Evolutionary conservation across 2,888 invertebrate species (phyloP).

Genomic region (Polyommatus icarus): DNA sequence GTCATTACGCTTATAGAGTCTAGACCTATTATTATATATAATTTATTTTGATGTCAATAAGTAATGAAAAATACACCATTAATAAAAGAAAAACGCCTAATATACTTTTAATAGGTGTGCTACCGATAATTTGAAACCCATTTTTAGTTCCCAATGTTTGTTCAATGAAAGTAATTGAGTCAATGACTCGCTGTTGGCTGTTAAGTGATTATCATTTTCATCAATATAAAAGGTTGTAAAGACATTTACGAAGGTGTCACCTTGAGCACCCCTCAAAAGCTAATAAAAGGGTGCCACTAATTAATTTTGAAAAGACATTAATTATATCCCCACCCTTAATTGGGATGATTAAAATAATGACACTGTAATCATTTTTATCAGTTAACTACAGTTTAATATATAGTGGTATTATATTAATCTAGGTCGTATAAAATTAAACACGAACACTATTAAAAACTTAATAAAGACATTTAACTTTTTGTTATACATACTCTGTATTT

Average conservation of each 20-base stretch:
- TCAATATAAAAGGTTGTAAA: constrained; percentile 16
- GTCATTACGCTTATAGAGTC: too few species aligned
- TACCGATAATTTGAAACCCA: constrained; percentile 1
- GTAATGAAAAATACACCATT: too few species aligned
- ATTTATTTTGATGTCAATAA: too few species aligned
- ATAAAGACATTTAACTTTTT: too few species aligned
- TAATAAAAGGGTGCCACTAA: constrained; percentile 12
- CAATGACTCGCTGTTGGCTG: not conserved
- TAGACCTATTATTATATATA: too few species aligned
- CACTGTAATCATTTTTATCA: not conserved
- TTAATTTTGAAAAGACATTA: not conserved
- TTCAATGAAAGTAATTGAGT: not conserved
- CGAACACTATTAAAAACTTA: too few species aligned
- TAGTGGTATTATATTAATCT: too few species aligned
- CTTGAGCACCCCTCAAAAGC: constrained; percentile 7
- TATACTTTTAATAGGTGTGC: not conserved
- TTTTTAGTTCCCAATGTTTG: not conserved
- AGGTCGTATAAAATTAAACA: too few species aligned
- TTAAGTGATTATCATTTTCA: constrained; percentile 10
- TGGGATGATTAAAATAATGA: not conserved
- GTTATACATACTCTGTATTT: too few species aligned
- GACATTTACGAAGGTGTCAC: not conserved
- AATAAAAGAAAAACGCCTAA: too few species aligned
- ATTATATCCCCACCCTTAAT: not conserved
- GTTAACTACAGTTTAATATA: too few species aligned